Evolutionary conservation across 2,113 vertebrate genomes (phyloP).

Genomic region (Ramphastos sulfuratus): DNA sequence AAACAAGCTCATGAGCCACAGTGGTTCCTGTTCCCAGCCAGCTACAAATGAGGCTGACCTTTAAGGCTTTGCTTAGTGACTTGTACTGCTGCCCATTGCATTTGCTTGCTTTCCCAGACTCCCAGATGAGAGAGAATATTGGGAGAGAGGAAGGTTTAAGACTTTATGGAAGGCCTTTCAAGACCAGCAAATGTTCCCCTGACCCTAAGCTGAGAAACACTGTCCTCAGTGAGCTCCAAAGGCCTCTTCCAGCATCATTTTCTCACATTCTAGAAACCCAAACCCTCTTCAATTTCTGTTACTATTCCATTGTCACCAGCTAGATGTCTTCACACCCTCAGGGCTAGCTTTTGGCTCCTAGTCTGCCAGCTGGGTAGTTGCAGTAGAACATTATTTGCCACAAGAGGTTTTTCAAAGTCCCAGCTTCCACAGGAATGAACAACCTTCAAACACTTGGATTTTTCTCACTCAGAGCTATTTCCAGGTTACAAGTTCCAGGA

Average conservation of each 20-base stretch:
- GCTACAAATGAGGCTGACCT: conserved; percentile 17
- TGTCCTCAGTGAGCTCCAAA: not conserved
- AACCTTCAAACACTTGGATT: not conserved
- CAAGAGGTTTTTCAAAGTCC: not conserved
- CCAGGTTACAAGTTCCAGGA: not conserved
- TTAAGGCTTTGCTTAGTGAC: conserved; percentile 1
- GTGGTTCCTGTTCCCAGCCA: not conserved
- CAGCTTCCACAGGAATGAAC: not conserved
- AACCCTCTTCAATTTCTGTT: not conserved
- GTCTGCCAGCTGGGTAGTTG: not conserved
- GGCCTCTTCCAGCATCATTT: not conserved
- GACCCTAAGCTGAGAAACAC: not conserved
- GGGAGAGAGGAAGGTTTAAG: conserved; percentile 18
- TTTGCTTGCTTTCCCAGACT: conserved; percentile 5
- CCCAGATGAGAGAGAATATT: not conserved
- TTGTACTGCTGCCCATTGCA: not conserved
- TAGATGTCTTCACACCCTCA: not conserved
- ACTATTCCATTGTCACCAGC: not conserved
- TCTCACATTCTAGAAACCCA: not conserved
- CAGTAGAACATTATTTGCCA: not conserved
- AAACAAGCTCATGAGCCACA: conserved; percentile 11
- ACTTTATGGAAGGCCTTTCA: not conserved
- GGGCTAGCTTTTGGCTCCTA: not conserved
- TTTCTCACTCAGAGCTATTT: not conserved
- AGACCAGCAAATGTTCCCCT: not conserved